Evolutionary conservation across 2,113 vertebrate species (phyloP).

Genomic region (Ranitomeya variabilis): DNA sequence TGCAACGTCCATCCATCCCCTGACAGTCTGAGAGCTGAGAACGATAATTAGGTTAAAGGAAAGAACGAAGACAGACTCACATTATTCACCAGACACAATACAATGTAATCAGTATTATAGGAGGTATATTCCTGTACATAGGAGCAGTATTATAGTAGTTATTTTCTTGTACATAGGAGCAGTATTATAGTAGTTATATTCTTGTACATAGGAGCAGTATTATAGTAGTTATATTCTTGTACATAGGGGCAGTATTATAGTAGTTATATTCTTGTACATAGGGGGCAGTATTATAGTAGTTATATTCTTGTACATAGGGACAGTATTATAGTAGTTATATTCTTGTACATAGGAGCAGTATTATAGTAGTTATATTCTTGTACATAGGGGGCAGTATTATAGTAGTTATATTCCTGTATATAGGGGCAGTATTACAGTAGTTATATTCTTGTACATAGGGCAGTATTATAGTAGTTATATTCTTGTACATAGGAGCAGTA

Average conservation of each 20-base stretch:
- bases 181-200: neutral
- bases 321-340: conserved; percentile 8
- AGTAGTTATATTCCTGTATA: neutral
- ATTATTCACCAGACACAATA: neutral
- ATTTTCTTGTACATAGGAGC: neutral
- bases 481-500: neutral
- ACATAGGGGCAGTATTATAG: neutral
- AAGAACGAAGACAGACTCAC: neutral
- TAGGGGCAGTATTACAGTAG: neutral
- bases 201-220: neutral
- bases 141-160: neutral
- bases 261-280: conserved; percentile 8
- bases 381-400: neutral
- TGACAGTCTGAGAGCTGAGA: neutral
- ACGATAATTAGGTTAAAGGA: neutral
- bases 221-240: neutral
- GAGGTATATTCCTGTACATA: neutral
- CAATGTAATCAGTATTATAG: neutral
- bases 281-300: conserved; percentile 2
- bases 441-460: conserved; percentile 9
- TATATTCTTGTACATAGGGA: neutral
- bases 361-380: conserved; percentile 3
- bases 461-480: neutral
- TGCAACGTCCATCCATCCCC: neutral
- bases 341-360: conserved; percentile 1